Evolutionary conservation across 2,113 vertebrate genomes (phyloP), one percentile per base, ranked within the genome.

Genomic region (Triplophysa rosa): DNA sequence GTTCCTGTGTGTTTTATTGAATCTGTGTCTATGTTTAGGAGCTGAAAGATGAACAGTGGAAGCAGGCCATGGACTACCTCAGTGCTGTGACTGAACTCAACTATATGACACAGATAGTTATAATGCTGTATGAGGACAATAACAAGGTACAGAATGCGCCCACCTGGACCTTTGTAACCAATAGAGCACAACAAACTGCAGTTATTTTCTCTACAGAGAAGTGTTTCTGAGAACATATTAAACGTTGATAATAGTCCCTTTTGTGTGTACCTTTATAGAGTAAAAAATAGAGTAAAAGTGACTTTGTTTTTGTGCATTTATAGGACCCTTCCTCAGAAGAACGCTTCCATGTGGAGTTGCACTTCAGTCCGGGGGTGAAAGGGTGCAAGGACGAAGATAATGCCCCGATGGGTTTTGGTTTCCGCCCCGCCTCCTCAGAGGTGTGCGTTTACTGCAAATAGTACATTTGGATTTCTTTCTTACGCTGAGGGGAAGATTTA

Each of bases 101-200:
- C 93, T 99, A 99, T 90, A 99, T 99, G 98, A 98, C 98, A 7
- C 98, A 99, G 93, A 97, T 99, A 59, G 98, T 99, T 84, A 97
- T 99, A 87, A 99, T 99, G 98, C 92, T 99, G 80, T 99, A 99
- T 47, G 98, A 99, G 84, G 98, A 99, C 91, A 98, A 98, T 90
- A 96, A 98, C 67, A 96, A 94, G 95, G 97, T 98, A 76, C 24
- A 42, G 10, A 7, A 54, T 37, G 8, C 49, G 12, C 62, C 73
- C 29, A 58, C 26, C 61, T 14, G 17, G 16, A 26, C 7, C 21
- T 26, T 9, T 45, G 11, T 37, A 6, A 4, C n/a, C 8, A 26
- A 14, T 14, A 17, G 4, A 49, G 13, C 37, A 29, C 49, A 52
- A 17, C 29, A 37, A 52, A 17, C 16, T 14, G 11, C 14, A 49